A percentile compares a stretch with the other conserved stretches of the same genome.
Conservation (phyloP, 2,113 vertebrate genomes). For the Talpa occidentalis region DNA sequence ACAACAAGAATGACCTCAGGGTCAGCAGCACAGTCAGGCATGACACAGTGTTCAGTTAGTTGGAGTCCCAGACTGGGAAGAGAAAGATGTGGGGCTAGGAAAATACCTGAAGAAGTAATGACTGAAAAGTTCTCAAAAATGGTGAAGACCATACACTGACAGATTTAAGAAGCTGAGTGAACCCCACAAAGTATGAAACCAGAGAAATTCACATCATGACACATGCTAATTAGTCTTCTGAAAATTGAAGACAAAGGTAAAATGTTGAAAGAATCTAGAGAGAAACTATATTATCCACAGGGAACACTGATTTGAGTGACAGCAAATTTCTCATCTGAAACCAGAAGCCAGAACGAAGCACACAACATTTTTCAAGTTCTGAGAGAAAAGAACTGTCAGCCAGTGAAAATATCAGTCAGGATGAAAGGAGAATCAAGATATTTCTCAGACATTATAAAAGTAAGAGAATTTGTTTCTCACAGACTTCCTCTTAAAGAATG, state of each 20-base stretch:
- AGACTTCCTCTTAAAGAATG: background rate
- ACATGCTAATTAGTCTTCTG: background rate
- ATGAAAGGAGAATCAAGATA: background rate
- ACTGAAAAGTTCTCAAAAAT: background rate
- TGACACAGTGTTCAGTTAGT: rapidly evolving
- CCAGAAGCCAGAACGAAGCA: background rate
- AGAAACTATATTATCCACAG: background rate
- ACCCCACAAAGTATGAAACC: background rate
- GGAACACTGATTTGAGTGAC: background rate
- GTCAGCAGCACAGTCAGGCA: rapidly evolving
- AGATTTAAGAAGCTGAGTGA: background rate
- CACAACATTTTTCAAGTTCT: background rate
- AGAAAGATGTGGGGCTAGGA: background rate
- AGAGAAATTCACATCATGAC: rapidly evolving
- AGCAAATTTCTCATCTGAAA: background rate
- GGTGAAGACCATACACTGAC: background rate
- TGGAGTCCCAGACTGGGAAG: background rate
- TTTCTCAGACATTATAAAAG: background rate
- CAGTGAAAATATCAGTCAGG: background rate
- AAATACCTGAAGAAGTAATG: background rate
- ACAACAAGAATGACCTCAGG: rapidly evolving
- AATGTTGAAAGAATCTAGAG: background rate
- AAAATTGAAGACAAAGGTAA: background rate
- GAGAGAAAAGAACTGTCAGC: background rate
- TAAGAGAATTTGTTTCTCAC: background rate